Evolutionary conservation across 2,888 invertebrate species (phyloP).

Genomic region (Pediacus dermestoides): DNA sequence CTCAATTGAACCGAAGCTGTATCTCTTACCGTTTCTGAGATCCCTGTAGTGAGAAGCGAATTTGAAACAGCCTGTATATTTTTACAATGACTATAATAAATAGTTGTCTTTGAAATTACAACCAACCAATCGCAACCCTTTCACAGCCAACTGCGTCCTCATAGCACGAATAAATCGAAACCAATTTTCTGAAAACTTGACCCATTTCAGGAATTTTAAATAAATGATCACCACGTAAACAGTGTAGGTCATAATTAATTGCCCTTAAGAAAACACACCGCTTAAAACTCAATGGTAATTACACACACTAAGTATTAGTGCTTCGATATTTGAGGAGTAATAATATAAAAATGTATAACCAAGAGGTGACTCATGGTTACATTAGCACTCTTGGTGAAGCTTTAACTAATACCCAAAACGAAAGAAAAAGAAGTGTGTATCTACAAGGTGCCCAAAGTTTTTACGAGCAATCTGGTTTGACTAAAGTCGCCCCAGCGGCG

Average conservation of each 20-base stretch:
- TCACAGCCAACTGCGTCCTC: too few relatives aligned
- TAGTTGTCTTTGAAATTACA: too few relatives aligned
- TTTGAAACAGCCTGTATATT: too few relatives aligned
- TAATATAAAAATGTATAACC: constrained; percentile 21
- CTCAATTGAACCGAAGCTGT: too few relatives aligned
- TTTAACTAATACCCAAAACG: constrained; percentile 7
- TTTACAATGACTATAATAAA: too few relatives aligned
- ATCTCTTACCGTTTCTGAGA: too few relatives aligned
- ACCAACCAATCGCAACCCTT: too few relatives aligned
- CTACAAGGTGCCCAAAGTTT: constrained; percentile 37
- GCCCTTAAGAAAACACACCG: constrained; percentile 21
- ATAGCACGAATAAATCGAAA: too few relatives aligned
- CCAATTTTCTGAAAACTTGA: constrained; percentile 17
- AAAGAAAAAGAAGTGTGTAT: constrained; percentile 33
- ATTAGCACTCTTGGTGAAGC: constrained; percentile 23
- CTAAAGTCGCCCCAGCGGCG: constrained; percentile 36
- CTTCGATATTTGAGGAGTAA: not conserved
- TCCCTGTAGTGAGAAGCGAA: too few relatives aligned
- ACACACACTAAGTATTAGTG: too few relatives aligned
- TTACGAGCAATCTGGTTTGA: constrained; percentile 25
- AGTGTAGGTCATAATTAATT: constrained; percentile 25
- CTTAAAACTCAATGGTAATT: too few relatives aligned
- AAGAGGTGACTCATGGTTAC: constrained; percentile 11
- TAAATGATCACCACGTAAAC: constrained; percentile 19
- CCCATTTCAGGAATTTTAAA: constrained; percentile 12